Percentiles rank a stretch among this genome's conserved stretches.
Evolutionary conservation across 2,888 invertebrate genomes (phyloP).

Genomic region (Octonoba sinensis): DNA sequence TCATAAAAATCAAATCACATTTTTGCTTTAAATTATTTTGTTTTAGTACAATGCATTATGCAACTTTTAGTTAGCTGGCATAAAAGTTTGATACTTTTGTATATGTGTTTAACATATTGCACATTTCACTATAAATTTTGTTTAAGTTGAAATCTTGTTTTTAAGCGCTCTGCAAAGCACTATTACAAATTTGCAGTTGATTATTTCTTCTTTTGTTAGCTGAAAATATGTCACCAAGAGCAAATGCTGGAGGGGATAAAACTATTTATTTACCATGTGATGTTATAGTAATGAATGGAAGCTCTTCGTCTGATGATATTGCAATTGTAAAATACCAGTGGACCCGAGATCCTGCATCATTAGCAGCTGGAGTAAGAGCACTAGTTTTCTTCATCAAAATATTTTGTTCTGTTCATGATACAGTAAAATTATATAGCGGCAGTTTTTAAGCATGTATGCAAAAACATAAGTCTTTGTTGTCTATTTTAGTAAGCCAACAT

Average conservation of each 20-base stretch:
- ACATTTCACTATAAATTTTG: too few species aligned
- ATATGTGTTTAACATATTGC: too few species aligned
- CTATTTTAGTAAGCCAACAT: too few species aligned
- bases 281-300: constrained; percentile 85
- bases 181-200: background rate
- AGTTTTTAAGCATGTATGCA: too few species aligned
- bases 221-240: constrained; percentile 88
- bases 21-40: background rate
- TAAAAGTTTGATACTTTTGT: background rate
- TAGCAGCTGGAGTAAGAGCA: constrained; percentile 81
- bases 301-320: constrained; percentile 87
- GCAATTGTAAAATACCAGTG: constrained; percentile 87
- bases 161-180: background rate
- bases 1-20: too few species aligned
- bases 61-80: background rate
- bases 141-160: too few species aligned
- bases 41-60: too few species aligned
- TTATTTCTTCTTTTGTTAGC: constrained; percentile 74
- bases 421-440: too few species aligned
- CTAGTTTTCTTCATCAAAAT: too few species aligned
- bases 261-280: constrained; percentile 82
- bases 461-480: too few species aligned
- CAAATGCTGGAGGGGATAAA: constrained; percentile 89
- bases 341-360: constrained; percentile 79
- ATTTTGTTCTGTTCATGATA: too few species aligned